Base-by-base conservation (phyloP, 2,888 invertebrate genomes). In the Ophonus ardosiacus region DNA sequence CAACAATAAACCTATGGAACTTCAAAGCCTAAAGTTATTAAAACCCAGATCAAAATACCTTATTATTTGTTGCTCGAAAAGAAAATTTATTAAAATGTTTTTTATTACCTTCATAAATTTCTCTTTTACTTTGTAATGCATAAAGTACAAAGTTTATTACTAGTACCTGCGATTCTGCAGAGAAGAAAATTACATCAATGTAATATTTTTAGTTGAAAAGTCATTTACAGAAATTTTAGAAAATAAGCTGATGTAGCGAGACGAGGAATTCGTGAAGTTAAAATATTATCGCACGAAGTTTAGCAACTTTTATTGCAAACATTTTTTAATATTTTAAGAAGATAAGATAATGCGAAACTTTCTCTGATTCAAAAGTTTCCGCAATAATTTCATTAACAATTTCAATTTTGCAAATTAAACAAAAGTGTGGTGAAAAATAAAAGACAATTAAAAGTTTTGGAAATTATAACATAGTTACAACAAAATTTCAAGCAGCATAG, bases 241-340 rank as follows among this genome's bases (percentile, higher is more conserved):
- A 74, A 74, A 74, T 43, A 74, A 74, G 18, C 40, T 74, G 10
- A 31, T 5, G 31, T 51, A 8, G 43, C 40, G 1, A 74, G 24
- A 74, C 43, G 71, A 43, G 71, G 17, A 74, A 74, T 43, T 18
- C 71, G 40, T 43, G 71, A 74, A 74, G 71, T 17, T 74, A 74
- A 74, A 43, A 74, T 74, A 43, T 74, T 74, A 43, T 51, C 71
- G 15, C n/a, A 40, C 18, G 10, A 74, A 74, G 43, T 74, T 74
- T 74, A 43, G 40, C 43, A 74, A 74, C 71, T 74, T 43, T 74
- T 40, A 74, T 74, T 74, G 43, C 17, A 43, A 71, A 71, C 18
- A 43, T 43, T 74, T 74, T 74, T 43, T 43, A 43, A 74, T 74
- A 74, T 74, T 74, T 74, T 74, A 74, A 74, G 43, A 40, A n/a